Evolutionary conservation across 1,140 invertebrate species (phyloP), one percentile per base, ranked within the genome.

Genomic region (Cardiocondyla obscurior): DNA sequence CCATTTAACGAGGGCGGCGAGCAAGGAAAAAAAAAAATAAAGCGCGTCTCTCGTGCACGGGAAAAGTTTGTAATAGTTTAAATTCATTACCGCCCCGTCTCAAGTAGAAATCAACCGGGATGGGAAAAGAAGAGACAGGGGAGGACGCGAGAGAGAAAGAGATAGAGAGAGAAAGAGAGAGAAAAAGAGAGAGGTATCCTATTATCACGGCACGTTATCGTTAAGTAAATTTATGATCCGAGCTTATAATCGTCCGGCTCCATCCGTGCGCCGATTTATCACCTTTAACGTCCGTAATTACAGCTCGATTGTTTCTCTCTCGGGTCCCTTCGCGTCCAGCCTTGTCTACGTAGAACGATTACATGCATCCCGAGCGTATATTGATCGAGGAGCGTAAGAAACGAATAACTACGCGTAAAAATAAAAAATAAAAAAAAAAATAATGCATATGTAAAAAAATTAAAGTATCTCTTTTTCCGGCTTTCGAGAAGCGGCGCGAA

Each of bases 221-320:
- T 83, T 73, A 64, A 77, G 88, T 49, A 88, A 89, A 89, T 89
- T 88, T 86, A 88, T 81, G 85, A 86, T 58, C 67, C 28, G 67
- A 64, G 74, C 57, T 74, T 58, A 72, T 81, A 87, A 88, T 88
- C 86, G 76, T 77, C 69, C 73, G 57, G 42, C 69, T 79, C 79
- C 70, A 72, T 55, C 62, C 88, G 53, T 73, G 62, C 36, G 77
- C 58, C 73, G 83, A 89, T 89, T 88, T 87, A 88, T 88, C 88
- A 86, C 77, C 85, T 87, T 86, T 83, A 83, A 88, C 65, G 77
- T 85, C 82, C 84, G 84, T 84, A 83, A 89, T 89, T 89, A 82
- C 82, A 72, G 79, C 46, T 76, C 85, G 82, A 84, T 84, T 88
- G 67, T 85, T 86, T 85, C 85, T 85, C 46, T 25, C 28, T 22